A percentile compares a stretch with the other conserved stretches of the same genome.
These are phyloP conservation scores for Chaetura pelagica DNA, from an alignment of 2,113 vertebrate genomes.

Conservation along the genomic window DNA sequence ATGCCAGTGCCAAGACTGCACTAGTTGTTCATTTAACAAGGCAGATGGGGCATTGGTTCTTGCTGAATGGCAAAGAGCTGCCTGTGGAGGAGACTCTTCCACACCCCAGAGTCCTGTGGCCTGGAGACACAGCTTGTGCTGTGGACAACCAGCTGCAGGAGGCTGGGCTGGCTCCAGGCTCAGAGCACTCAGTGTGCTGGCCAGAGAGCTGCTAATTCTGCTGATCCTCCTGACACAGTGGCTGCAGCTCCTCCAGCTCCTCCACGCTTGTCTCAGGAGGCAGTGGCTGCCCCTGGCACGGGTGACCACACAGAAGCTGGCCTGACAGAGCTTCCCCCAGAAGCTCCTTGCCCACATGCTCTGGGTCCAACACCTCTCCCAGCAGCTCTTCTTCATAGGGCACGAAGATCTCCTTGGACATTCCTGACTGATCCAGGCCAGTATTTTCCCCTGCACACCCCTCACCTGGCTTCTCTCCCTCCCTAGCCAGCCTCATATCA, in stretches of 20 bases:
- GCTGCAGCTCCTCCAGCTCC: background rate
- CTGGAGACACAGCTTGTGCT: background rate
- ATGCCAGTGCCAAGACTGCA: background rate
- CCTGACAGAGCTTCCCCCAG: constrained; percentile 1
- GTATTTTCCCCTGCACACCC: accelerated
- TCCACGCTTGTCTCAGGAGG: background rate
- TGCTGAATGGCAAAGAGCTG: background rate
- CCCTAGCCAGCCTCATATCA: background rate
- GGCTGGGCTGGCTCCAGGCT: background rate
- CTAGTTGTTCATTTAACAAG: background rate
- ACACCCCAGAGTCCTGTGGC: background rate
- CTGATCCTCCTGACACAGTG: background rate
- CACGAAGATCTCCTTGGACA: background rate
- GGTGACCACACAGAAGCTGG: background rate
- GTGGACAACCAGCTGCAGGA: background rate
- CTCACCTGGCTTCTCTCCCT: background rate
- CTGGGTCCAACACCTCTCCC: background rate
- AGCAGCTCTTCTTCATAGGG: background rate
- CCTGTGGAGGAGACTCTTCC: background rate
- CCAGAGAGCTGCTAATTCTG: constrained; percentile 12
- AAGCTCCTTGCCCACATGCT: background rate
- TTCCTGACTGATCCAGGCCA: background rate
- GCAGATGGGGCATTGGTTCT: background rate
- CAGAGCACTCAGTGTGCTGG: background rate
- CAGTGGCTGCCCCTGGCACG: background rate